Percentiles rank a stretch among this genome's conserved stretches.
Evolutionary conservation across 30 jellyfish, hydroid and myxozoan species (phyloP).

Genomic region (Hydractinia echinata): DNA sequence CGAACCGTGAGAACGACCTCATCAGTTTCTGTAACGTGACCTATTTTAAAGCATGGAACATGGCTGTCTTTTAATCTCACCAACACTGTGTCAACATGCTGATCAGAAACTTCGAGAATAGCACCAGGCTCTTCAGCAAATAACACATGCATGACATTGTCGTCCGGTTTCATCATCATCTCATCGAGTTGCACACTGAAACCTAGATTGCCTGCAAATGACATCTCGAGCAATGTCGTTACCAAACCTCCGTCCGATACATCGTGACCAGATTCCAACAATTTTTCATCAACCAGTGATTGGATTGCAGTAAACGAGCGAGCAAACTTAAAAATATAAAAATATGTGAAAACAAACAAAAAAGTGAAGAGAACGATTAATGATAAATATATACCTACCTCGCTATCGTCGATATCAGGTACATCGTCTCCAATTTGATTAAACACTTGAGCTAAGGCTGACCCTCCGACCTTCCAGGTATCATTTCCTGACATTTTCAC

Average conservation of each 20-base stretch:
- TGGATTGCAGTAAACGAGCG: slow-evolving; percentile 59
- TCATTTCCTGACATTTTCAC: slow-evolving; percentile 38
- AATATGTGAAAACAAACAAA: too few relatives aligned
- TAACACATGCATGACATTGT: slow-evolving; percentile 10
- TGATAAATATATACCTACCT: slow-evolving; percentile 29
- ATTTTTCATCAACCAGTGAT: slow-evolving; percentile 38
- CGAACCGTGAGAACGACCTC: slow-evolving; percentile 8
- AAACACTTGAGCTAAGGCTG: slow-evolving; percentile 83
- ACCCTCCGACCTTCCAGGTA: slow-evolving; percentile 61
- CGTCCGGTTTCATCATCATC: not conserved
- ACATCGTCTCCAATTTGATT: slow-evolving; percentile 71
- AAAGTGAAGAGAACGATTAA: not conserved
- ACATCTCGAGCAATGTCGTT: slow-evolving; percentile 74
- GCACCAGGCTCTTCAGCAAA: slow-evolving; percentile 83
- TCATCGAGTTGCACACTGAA: slow-evolving; percentile 22
- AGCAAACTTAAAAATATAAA: slow-evolving; percentile 18
- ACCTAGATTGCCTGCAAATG: slow-evolving; percentile 75
- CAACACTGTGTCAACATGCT: slow-evolving; percentile 25
- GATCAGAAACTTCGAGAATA: slow-evolving; percentile 48
- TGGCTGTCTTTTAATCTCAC: slow-evolving; percentile 9
- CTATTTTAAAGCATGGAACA: slow-evolving; percentile 41
- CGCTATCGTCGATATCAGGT: slow-evolving; percentile 77
- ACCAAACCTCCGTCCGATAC: slow-evolving; percentile 83
- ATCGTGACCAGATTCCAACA: slow-evolving; percentile 69
- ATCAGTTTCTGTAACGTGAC: slow-evolving; percentile 38